These are phyloP conservation scores for Anableps anableps DNA, from an alignment of 2,797 vertebrate genomes.

Conservation along the genomic window DNA sequence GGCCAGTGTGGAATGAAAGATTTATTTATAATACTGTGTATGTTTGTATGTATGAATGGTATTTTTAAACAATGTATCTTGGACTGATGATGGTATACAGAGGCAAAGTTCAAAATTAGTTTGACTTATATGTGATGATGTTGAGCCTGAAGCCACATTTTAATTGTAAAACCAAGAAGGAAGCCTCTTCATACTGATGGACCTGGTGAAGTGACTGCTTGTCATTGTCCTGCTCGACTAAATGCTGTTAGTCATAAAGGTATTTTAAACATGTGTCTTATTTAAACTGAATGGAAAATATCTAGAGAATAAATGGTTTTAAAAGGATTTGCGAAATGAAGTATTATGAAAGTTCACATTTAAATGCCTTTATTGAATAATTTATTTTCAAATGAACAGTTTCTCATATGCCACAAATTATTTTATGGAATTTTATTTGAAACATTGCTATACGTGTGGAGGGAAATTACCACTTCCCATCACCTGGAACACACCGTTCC, in stretches of 20 bases:
- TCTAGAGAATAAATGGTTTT: neutral
- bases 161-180: neutral
- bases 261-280: neutral
- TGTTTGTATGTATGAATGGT: conserved; percentile 39
- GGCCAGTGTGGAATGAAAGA: conserved; percentile 45
- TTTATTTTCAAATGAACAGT: neutral
- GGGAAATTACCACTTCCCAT: neutral
- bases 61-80: conserved; percentile 27
- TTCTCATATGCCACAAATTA: neutral
- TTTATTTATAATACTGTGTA: conserved; percentile 62
- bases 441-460: neutral
- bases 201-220: neutral
- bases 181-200: neutral
- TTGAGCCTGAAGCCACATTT: neutral
- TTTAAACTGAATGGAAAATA: neutral
- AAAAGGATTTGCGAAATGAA: neutral
- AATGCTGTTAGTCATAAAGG: neutral
- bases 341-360: neutral
- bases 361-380: too few relatives aligned
- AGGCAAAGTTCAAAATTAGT: conserved; percentile 10
- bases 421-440: neutral
- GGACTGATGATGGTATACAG: conserved; percentile 6
- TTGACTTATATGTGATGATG: conserved; percentile 5
- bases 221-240: neutral
- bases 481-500: neutral